Conservation (phyloP, 2,888 invertebrate species). For the Proisotoma minuta region DNA sequence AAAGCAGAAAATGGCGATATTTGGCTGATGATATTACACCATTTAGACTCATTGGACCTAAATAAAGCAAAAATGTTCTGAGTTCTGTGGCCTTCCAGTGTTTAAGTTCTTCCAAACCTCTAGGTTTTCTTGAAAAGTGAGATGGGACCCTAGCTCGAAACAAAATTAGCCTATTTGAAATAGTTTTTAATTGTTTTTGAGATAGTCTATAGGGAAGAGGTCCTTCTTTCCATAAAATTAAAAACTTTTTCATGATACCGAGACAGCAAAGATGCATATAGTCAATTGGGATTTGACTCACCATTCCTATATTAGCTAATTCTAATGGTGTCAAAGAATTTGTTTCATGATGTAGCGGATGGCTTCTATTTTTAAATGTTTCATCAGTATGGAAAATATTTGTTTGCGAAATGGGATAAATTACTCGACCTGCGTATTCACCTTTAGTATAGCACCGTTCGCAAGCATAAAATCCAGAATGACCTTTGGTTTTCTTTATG, state of each 20-base stretch:
- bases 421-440: slow-evolving; percentile 7
- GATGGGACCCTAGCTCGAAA: slow-evolving; percentile 12
- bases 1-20: slow-evolving; percentile 12
- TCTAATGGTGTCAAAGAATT: slow-evolving; percentile 3
- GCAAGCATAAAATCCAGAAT: slow-evolving; percentile 24
- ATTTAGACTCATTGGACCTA: background rate
- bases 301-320: slow-evolving; percentile 16
- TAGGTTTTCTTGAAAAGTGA: slow-evolving; percentile 21
- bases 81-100: slow-evolving; percentile 14
- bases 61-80: slow-evolving; percentile 9
- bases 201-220: slow-evolving; percentile 2
- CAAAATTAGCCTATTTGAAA: slow-evolving; percentile 11
- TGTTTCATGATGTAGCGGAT: slow-evolving; percentile 6
- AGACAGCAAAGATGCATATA: slow-evolving; percentile 35
- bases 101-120: background rate
- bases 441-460: slow-evolving; percentile 22
- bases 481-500: slow-evolving; percentile 20
- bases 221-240: slow-evolving; percentile 13
- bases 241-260: slow-evolving; percentile 26
- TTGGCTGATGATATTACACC: background rate
- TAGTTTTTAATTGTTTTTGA: background rate
- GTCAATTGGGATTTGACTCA: slow-evolving; percentile 23
- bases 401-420: background rate
- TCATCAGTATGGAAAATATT: background rate
- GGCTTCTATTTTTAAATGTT: background rate